Conservation (phyloP, 2,888 invertebrate genomes). For the Eledona agricola region DNA sequence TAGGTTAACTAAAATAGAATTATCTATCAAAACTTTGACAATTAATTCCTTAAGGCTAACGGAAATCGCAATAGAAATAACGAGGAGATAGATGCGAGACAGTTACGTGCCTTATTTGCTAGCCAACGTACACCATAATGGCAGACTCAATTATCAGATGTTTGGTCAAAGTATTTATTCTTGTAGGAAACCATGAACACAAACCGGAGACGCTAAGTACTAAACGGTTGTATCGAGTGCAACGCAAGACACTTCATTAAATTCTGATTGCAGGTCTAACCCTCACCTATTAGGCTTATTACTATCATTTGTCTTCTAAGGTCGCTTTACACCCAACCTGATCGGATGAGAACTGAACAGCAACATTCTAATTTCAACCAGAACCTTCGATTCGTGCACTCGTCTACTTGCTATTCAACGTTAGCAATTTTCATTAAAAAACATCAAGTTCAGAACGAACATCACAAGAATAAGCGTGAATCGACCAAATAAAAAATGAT, state of each 20-base stretch:
- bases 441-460: too few species aligned
- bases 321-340: not conserved
- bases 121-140: constrained; percentile 29
- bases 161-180: constrained; percentile 39
- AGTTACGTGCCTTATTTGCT: constrained; percentile 30
- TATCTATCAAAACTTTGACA: constrained; percentile 9
- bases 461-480: constrained; percentile 15
- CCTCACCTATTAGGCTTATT: constrained; percentile 26
- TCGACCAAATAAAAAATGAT: constrained; percentile 10
- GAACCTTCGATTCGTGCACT: constrained; percentile 15
- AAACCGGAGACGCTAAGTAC: constrained; percentile 18
- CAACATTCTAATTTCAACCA: constrained; percentile 18
- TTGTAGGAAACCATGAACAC: constrained; percentile 25
- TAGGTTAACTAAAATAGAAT: constrained; percentile 39
- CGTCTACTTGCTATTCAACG: constrained; percentile 21
- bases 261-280: constrained; percentile 24
- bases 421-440: constrained; percentile 19
- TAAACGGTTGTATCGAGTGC: constrained; percentile 26
- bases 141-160: constrained; percentile 35
- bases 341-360: constrained; percentile 6
- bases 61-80: too few species aligned
- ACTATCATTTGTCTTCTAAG: constrained; percentile 11
- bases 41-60: constrained; percentile 2
- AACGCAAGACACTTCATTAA: constrained; percentile 32
- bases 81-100: not conserved